Base-by-base conservation (phyloP, 2,888 invertebrate species). In the Synergus japonicus region DNA sequence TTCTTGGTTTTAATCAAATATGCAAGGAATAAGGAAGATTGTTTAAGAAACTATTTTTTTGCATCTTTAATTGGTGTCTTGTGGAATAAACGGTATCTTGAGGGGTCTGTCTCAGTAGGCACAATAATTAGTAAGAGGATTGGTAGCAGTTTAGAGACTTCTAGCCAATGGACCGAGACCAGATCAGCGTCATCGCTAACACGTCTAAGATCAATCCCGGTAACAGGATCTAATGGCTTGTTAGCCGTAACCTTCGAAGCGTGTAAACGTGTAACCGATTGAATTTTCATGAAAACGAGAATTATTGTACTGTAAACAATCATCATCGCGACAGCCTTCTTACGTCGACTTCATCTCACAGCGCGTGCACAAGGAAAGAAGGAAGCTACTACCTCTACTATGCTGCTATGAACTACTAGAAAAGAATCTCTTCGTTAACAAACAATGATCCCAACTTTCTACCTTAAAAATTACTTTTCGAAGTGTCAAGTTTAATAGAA, bases 271-370 rank as follows among this genome's bases (percentile, higher is more conserved):
- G 54, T 69, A 79, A 81, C 78, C 78, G 60, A 83, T 83, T 84
- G 83, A 82, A 83, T 83, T 84, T 85, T 83, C 83, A 85, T 84
- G 85, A 84, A 84, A 84, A 84, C 46, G 60, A 80, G 66, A 77
- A 58, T 79, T 22, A 79, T 65, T 80, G 83, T 84, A 78, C 69
- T 79, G 84, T 84, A 84, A 86, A 86, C 83, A 82, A 83, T 84
- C 79, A 58, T 46, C 41, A 43, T 65, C 60, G 49, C 29, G 22
- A 63, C 13, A 67, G 18, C 46, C 67, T 79, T 79, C 69, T 79
- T 46, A 9, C 15, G 22, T 60, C 22, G 60, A 22, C 15, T 54
- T 54, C n/a, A 54, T 54, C 49, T 54, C 49, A 54, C 8, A 7
- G 49, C n/a, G 18, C 60, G 18, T 60, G 22, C 22, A 60, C 10